Conservation (phyloP, 2,888 invertebrate genomes). For the Patella pellucida region DNA sequence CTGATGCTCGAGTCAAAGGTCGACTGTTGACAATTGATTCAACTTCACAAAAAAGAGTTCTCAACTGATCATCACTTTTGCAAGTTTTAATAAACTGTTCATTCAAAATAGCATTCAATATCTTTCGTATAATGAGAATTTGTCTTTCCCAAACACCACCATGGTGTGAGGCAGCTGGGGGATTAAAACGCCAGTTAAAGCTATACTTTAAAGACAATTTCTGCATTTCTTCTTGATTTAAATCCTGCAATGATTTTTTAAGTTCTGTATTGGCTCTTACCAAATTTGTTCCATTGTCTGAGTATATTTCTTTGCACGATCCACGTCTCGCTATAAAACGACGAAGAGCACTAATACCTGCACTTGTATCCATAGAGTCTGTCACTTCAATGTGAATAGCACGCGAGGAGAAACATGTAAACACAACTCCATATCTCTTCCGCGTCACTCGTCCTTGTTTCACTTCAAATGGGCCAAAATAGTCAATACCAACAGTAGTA, state of each 20-base stretch:
- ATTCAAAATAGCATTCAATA: too few species aligned
- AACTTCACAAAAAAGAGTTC: constrained; percentile 34
- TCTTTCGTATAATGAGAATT: too few species aligned
- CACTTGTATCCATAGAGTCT: constrained; percentile 15
- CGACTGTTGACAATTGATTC: constrained; percentile 30
- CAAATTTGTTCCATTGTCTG: constrained; percentile 31
- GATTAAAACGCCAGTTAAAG: constrained; percentile 27
- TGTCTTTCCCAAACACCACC: constrained; percentile 35
- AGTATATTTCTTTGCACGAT: constrained; percentile 11
- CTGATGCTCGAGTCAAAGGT: constrained; percentile 28
- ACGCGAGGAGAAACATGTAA: constrained; percentile 9
- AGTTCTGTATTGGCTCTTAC: constrained; percentile 26
- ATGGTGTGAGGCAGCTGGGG: constrained; percentile 27
- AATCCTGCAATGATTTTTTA: constrained; percentile 3
- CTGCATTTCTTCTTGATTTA: constrained; percentile 19
- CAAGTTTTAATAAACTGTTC: constrained; percentile 28
- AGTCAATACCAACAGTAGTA: constrained; percentile 19
- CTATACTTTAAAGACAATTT: constrained; percentile 14
- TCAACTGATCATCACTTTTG: constrained; percentile 34
- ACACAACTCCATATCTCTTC: constrained; percentile 21
- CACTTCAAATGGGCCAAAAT: constrained; percentile 25
- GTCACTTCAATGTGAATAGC: constrained; percentile 18
- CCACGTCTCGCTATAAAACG: constrained; percentile 18
- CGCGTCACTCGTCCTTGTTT: background rate
- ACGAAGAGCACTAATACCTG: constrained; percentile 15